Evolutionary conservation across 2,113 vertebrate genomes (phyloP), one percentile per base, ranked within the genome.

Genomic region (Pungitius pungitius): DNA sequence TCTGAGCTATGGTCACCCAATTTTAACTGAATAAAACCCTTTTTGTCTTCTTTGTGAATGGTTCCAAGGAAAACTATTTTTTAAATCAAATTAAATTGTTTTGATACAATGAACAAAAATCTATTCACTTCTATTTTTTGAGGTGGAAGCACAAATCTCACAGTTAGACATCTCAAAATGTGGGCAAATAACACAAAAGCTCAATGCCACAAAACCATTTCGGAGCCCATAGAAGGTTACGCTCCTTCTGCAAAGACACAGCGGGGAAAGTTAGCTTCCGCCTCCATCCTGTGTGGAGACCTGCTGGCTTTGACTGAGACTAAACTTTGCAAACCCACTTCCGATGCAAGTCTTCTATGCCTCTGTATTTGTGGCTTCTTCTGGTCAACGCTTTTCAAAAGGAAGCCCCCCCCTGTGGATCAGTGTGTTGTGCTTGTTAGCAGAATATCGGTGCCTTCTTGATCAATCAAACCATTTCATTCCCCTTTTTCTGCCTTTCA

Each of bases 401-500:
- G 61, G 43, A 76, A 40, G 52, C 75, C 64, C 81, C 77, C 35
- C 24, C 52, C 33, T 30, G 33, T 57, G 33, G 61, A 55, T 49
- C 12, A 0, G 76, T 68, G 71, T 67, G 51, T 54, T 63, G 1
- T 43, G 85, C 81, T 82, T 85, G 79, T 90, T 85, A 85, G 73
- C 18, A 67, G 77, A 69, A 83, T 45, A 74, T 86, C 63, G 67
- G 63, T 58, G 74, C 67, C 52, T 81, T 83, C 70, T 73, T 67
- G 81, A 83, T 81, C 65, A 73, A 74, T 77, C 67, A 49, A 49
- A 79, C 15, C 4, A 37, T 80, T 85, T 77, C 10, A 30, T 69
- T 58, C 51, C 45, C 60, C n/a, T n/a, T 62, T 43, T 30, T 42
- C 51, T 62, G 69, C 45, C 27, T 80, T 61, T 68, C 59, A 40